Evolutionary conservation across 2,113 vertebrate species (phyloP).

Genomic region (Boulengeromyrus knoepffleri): DNA sequence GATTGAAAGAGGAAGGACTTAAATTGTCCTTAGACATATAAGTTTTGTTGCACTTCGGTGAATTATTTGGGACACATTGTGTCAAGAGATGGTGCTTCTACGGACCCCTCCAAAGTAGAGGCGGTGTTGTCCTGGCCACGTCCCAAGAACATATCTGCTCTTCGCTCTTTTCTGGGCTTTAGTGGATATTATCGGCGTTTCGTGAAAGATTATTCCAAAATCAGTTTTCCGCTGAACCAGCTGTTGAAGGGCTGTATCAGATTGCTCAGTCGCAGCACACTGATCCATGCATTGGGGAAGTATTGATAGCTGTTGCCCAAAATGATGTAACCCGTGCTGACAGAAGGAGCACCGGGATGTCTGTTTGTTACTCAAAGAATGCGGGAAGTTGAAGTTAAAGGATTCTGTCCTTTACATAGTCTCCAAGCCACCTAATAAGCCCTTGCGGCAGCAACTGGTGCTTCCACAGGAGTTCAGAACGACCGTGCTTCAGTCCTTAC

Average conservation of each 20-base stretch:
- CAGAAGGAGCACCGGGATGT: not conserved
- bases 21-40: too few species aligned
- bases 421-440: constrained; percentile 1
- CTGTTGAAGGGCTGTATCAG: not conserved
- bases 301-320: constrained; percentile 6
- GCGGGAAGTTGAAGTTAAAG: constrained; percentile 10
- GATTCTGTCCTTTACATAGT: not conserved
- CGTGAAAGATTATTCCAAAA: too few species aligned
- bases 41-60: too few species aligned
- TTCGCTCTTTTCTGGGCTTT: too few species aligned
- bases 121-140: too few species aligned
- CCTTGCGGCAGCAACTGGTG: not conserved
- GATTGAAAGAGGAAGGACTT: too few species aligned
- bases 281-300: constrained; percentile 15
- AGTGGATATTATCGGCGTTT: too few species aligned
- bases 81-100: too few species aligned
- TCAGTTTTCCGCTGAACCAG: too few species aligned
- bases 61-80: too few species aligned
- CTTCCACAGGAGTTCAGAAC: constrained; percentile 12
- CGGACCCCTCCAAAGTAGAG: too few species aligned
- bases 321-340: not conserved
- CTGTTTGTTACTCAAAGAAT: constrained; percentile 4
- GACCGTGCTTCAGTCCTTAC: constrained; percentile 12
- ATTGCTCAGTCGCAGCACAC: not conserved
- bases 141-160: too few species aligned